Base-by-base conservation (phyloP, 2,113 vertebrate species). In the Rhynchopsitta pachyrhyncha region DNA sequence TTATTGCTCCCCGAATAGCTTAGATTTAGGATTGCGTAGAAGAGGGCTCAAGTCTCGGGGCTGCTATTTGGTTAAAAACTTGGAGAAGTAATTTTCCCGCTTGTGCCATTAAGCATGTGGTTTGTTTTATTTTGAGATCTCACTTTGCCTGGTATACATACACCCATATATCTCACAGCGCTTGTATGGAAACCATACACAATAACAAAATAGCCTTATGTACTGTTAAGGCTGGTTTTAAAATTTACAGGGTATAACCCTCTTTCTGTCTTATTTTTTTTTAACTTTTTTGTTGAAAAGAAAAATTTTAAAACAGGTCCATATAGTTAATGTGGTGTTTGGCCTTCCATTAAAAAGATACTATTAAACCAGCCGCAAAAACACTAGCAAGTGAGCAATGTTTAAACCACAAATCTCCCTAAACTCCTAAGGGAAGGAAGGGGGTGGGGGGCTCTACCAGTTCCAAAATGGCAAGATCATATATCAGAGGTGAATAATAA, bases 271-370 rank as follows among this genome's bases (percentile, higher is more conserved):
- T 6, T 41, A 12, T 82, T 42, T 53, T n/a, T 41, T 35, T 87
- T 44, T 47, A 74, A 73, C 55, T 67, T 93, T 52, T 52, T 86
- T 80, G 23, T 68, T 95, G 86, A 88, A 97, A 97, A 91, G 82
- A 96, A 95, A 95, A 90, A 93, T 95, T 95, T 92, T 90, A 80
- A 95, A 97, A 37, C 63, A 70, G 84, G 94, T 96, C 88, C 95
- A 92, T 85, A 96, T 93, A 97, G 94, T 90, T 95, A 97, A 98
- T 96, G 97, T 95, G 86, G 93, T 97, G 97, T 95, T 96, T 97
- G 93, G 95, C 88, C 88, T 94, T 94, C 97, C 92, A 96, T 97
- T 97, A 95, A 94, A 97, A 97, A 97, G 91, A 97, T 97, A 95
- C 96, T 81, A 92, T 94, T 97, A 97, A 96, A 97, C 88, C 91